Base-by-base conservation (phyloP, 2,797 vertebrate genomes). In the Atherinosoma microstoma region DNA sequence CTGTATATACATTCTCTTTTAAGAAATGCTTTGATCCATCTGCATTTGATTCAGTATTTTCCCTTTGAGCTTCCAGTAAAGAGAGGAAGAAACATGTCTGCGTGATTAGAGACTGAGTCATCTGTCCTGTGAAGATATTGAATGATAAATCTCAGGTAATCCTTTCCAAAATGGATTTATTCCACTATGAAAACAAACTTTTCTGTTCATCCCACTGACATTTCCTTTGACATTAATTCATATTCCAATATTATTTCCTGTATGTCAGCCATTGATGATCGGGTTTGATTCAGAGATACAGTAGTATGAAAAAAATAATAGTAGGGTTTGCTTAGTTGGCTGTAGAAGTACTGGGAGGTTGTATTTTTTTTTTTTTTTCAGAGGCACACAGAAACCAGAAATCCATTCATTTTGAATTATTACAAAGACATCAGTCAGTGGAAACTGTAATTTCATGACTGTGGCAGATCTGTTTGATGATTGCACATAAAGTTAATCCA, bases 391-490 rank as follows among this genome's bases (percentile, higher is more conserved):
- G 36, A 83, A 79, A 71, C 12, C 56, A 84, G 64, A 75, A 36
- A 49, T 49, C 18, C 9, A 49, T 49, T 49, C 7, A 47, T 47
- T 49, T 22, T 45, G 54, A 64, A 75, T 70, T 36, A 78, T 29
- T 54, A 27, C 51, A 68, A 82, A 75, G 68, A 67, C 68, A 74
- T 80, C 67, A 81, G 78, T 67, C 75, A 10, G 56, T 64, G 71
- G 80, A 73, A 78, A 71, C 77, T 74, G 64, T 73, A 71, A 42
- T 69, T 76, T 74, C 65, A 76, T 83, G 38, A 73, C 77, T 76
- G 57, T 20, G 74, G 79, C 67, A 58, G 63, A 79, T 66, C 74
- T 78, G 54, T 73, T 66, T 2, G 9, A 67, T 69, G 65, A 80
- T 71, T 66, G 64, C 65, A 12, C 70, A 78, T 3, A n/a, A 76